Evolutionary conservation across 1,140 invertebrate genomes (phyloP), one percentile per base, ranked within the genome.

Genomic region (Drosophila burlai): DNA sequence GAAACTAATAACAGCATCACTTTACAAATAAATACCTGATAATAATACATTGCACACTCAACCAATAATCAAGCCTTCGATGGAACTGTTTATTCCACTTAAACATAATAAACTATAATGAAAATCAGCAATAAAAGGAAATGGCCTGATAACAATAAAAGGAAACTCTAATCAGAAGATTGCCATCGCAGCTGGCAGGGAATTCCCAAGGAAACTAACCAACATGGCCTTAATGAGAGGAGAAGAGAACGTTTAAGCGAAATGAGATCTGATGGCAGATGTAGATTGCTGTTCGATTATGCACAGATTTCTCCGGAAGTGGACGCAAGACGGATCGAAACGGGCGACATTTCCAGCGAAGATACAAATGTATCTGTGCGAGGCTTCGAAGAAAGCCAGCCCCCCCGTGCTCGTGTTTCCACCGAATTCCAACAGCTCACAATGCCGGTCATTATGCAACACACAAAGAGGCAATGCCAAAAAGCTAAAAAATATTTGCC

Each of bases 381-480:
- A 6, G 3, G 29, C 24, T 38, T 24, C 21, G n/a, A 47, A 49
- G 26, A 50, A 47, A 47, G 34, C 21, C 18, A n/a, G 49, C 49
- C 7, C 10, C 7, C 63, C 63, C 15, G 2, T 9, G 2, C 38
- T 36, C 11, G 24, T 24, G 38, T 40, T 69, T 52, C 34, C 13
- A 8, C 13, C 18, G 26, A 49, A 69, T 69, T 69, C 50, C 64
- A 34, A 47, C 16, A 15, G 24, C 49, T 21, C 49, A 74, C 40
- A 73, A 63, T 54, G 68, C 49, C 69, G 47, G 58, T 40, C 71
- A 75, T 75, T 75, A 75, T 75, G 59, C 38, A 75, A 75, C 40
- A 24, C 3, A 31, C 29, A 52, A 3, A 52, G 15, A 29, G 21
- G 24, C 55, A 74, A 74, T 62, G 57, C 68, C 57, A 47, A 74